Percentiles rank a stretch among this genome's conserved stretches.
Evolutionary conservation across 2,113 vertebrate genomes (phyloP).

Genomic region (Malurus melanocephalus): DNA sequence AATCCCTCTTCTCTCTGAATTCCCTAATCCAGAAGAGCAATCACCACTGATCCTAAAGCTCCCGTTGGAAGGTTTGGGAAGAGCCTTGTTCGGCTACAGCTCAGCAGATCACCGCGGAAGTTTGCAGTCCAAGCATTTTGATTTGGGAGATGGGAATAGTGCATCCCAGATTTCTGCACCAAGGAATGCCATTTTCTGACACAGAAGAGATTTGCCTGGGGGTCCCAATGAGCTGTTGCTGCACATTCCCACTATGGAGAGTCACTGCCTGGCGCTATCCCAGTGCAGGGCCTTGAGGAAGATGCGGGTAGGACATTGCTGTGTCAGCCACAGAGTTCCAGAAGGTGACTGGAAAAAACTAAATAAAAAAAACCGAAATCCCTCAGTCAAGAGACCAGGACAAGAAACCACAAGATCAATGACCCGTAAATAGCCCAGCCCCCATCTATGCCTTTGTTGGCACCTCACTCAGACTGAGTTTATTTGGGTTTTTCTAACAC

Average conservation of each 20-base stretch:
- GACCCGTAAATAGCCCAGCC: too few species aligned
- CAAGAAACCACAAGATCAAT: background rate
- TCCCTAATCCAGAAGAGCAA: background rate
- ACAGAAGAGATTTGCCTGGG: background rate
- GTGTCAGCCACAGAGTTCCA: background rate
- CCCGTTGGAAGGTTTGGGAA: too few species aligned
- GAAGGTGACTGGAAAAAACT: background rate
- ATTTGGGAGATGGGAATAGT: background rate
- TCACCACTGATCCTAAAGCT: background rate
- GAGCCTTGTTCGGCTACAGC: background rate
- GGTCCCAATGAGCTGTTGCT: accelerated
- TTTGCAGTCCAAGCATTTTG: background rate
- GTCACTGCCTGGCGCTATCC: background rate
- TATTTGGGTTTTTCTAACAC: background rate
- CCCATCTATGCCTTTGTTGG: accelerated
- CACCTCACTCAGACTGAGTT: background rate
- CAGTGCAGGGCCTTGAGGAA: accelerated
- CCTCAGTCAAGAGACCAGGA: background rate
- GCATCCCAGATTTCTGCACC: background rate
- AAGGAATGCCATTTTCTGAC: background rate
- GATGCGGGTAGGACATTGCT: background rate
- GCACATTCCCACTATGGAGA: background rate
- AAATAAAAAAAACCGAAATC: background rate
- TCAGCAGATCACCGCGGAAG: background rate
- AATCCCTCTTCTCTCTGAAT: background rate